These are phyloP conservation scores for Aphelinus atriplicis DNA, from an alignment of 1,140 invertebrate genomes.

Conservation along the genomic window DNA sequence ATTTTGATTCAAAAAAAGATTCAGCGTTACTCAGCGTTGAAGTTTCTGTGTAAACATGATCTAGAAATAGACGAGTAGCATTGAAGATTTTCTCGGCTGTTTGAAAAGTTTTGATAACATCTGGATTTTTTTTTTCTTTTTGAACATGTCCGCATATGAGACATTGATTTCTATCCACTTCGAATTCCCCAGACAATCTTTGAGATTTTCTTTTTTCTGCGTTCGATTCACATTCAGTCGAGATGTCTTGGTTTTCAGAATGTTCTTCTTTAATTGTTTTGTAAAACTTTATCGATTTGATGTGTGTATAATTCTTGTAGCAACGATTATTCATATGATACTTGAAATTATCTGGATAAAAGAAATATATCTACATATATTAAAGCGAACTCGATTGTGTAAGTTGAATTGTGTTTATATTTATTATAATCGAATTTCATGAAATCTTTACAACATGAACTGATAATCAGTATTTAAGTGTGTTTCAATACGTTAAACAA, in stretches of 20 bases:
- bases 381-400: neutral
- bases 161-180: too few relatives aligned
- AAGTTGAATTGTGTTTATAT: too few relatives aligned
- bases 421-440: too few relatives aligned
- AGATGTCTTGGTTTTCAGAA: neutral
- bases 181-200: neutral
- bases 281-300: neutral
- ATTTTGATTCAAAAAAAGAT: neutral
- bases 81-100: too few relatives aligned
- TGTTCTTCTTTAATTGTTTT: neutral
- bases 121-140: too few relatives aligned
- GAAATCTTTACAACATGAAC: too few relatives aligned
- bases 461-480: too few relatives aligned
- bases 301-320: constrained; percentile 6
- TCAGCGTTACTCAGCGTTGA: neutral
- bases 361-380: neutral
- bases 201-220: neutral
- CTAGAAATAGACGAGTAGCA: neutral
- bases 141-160: too few relatives aligned
- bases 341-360: neutral
- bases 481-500: too few relatives aligned
- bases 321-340: neutral
- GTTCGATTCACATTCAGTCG: neutral
- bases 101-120: too few relatives aligned
- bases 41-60: constrained; percentile 17